Evolutionary conservation across 1,140 invertebrate genomes (phyloP).

Genomic region (Solenopsis fugax): DNA sequence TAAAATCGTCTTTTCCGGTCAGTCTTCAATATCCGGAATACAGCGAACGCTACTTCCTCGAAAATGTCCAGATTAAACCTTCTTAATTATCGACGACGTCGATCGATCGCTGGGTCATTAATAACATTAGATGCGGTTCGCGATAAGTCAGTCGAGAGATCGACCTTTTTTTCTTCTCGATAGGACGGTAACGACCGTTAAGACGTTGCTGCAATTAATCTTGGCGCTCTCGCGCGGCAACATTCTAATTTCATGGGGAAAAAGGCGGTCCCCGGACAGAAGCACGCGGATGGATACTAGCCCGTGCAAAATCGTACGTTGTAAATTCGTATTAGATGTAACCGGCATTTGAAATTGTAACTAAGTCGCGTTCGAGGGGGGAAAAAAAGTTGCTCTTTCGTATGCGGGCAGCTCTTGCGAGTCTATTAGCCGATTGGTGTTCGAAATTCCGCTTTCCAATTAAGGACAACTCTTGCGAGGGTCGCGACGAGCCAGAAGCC

Average conservation of each 20-base stretch:
- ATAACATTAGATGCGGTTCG: constrained; percentile 62
- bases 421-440: constrained; percentile 37
- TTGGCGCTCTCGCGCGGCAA: constrained; percentile 36
- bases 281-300: neutral
- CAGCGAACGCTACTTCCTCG: constrained; percentile 60
- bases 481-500: constrained; percentile 61
- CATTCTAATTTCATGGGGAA: constrained; percentile 59
- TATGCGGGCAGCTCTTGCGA: neutral
- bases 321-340: constrained; percentile 19
- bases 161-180: constrained; percentile 50
- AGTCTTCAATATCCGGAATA: constrained; percentile 63
- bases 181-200: constrained; percentile 59
- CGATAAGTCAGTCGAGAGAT: constrained; percentile 58
- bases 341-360: constrained; percentile 1
- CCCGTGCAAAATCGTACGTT: constrained; percentile 37
- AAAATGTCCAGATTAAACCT: constrained; percentile 62
- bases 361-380: neutral
- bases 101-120: constrained; percentile 58
- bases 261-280: neutral
- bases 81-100: constrained; percentile 62
- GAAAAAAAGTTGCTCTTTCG: neutral
- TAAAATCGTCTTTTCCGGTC: constrained; percentile 44
- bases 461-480: constrained; percentile 68
- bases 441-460: constrained; percentile 63
- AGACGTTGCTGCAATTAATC: constrained; percentile 63